Percentiles rank a stretch among this genome's conserved stretches.
phyloP scores from a whole-genome alignment of 2,113 vertebrate genomes.

The Oreamnos americanus region DNA sequence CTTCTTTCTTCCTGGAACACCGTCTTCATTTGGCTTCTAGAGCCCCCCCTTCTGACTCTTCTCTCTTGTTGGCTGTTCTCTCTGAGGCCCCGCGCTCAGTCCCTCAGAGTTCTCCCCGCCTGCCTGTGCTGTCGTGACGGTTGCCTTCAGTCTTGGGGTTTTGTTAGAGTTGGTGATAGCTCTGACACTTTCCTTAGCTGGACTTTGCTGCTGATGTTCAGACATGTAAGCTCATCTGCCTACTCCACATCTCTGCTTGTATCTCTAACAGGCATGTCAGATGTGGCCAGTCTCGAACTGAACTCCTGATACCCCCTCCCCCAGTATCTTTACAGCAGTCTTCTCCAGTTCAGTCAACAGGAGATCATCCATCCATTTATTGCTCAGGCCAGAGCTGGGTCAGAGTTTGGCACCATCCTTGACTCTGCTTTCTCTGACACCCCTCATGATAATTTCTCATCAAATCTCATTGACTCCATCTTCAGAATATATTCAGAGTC shows the following conservation, averaged over 20 bases:
- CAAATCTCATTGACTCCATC: neutral
- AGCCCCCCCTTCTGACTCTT: neutral
- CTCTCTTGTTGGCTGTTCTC: neutral
- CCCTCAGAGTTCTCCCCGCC: neutral
- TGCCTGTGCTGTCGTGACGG: fast-evolving
- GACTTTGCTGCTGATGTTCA: neutral
- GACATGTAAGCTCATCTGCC: neutral
- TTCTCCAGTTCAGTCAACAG: neutral
- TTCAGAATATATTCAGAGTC: neutral
- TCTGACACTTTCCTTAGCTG: neutral
- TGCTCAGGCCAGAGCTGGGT: neutral
- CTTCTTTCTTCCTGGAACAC: neutral
- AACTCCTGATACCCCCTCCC: neutral
- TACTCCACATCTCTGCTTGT: fast-evolving
- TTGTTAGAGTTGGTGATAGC: neutral
- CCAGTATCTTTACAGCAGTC: neutral
- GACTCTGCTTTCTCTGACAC: neutral
- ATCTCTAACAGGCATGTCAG: neutral
- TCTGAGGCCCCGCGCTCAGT: neutral
- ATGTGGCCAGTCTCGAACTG: neutral
- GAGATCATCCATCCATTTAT: neutral
- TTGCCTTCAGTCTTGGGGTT: neutral
- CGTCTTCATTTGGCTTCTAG: neutral
- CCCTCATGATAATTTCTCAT: fast-evolving
- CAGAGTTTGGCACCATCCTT: neutral